A percentile compares a stretch with the other conserved stretches of the same genome.
Conservation (phyloP, 2,797 vertebrate genomes). For the Emys orbicularis region DNA sequence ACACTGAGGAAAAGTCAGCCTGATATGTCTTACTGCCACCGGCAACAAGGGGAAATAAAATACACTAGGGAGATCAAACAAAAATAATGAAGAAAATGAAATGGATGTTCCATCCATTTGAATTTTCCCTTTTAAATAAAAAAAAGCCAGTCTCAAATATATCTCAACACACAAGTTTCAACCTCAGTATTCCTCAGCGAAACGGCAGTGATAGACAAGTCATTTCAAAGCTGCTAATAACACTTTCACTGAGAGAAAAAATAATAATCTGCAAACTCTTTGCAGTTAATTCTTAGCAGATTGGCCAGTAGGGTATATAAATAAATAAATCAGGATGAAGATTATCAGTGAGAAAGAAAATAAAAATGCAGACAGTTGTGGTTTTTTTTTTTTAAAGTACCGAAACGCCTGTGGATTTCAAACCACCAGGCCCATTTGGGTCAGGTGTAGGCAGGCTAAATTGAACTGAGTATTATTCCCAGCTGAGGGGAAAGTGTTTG, state of each 20-base stretch:
- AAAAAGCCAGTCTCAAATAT: constrained; percentile 10
- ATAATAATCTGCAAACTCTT: not conserved
- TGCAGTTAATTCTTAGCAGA: not conserved
- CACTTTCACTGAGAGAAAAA: not conserved
- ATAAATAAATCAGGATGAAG: constrained; percentile 2
- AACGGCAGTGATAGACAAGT: not conserved
- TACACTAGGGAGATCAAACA: not conserved
- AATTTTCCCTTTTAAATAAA: constrained; percentile 4
- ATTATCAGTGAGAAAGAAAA: not conserved
- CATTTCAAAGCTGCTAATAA: not conserved
- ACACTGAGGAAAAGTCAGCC: not conserved
- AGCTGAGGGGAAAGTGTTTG: constrained; percentile 28
- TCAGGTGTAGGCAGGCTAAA: constrained; percentile 28
- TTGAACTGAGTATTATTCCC: constrained; percentile 29
- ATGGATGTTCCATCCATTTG: not conserved
- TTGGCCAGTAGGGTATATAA: not conserved
- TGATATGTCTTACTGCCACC: not conserved
- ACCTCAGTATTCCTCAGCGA: not conserved
- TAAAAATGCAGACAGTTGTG: not conserved
- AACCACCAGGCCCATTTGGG: not conserved
- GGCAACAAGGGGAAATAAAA: not conserved
- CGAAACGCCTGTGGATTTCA: constrained; percentile 19
- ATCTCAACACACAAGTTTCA: not conserved
- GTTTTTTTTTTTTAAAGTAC: not conserved
- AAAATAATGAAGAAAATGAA: not conserved